Evolutionary conservation across 2,888 invertebrate species (phyloP), one percentile per base, ranked within the genome.

Genomic region (Oscheius sp.): DNA sequence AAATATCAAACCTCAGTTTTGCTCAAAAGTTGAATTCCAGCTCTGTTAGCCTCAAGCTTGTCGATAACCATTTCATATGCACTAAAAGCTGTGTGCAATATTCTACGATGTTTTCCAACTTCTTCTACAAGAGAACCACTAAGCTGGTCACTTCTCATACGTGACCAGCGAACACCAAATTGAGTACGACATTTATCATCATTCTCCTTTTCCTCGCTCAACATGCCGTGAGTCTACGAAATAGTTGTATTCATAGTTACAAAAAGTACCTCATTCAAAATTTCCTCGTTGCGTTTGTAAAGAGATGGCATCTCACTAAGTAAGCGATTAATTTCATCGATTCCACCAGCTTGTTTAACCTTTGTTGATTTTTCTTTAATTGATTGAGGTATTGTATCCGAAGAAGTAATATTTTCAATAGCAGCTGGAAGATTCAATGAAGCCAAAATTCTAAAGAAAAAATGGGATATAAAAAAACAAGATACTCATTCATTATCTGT

Each of bases 361-460:
- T 91, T 90, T 54, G 90, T 90, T 0, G 94, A 92, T 88, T 95
- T 95, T 78, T 92, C 93, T 67, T 92, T 88, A 73, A 98, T 89
- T 14, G 95, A 94, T 63, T 92, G 93, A 0, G 98, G 97, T 80
- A 97, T 89, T 32, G 90, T 90, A 57, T 91, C 90, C 44, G 91
- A 90, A 78, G 90, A 90, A 6, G 90, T 90, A 22, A 87, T 88
- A 78, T 91, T 91, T 88, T 98, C 97, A 67, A 97, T 90, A 61
- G 95, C 94, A n/a, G 96, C 97, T 8, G 98, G 97, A 83, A 98
- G 90, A 89, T 94, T 96, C 77, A 97, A 89, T 70, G 94, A 94
- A 0, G 95, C 93, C 85, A 98, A 89, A 57, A 94, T 90, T 82
- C 92, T 91, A 82, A 51, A 62, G 20, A 17, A 51, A 28, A 51